These are phyloP conservation scores for Numenius phaeopus DNA, from an alignment of 2,797 vertebrate genomes.

Conservation along the genomic window DNA sequence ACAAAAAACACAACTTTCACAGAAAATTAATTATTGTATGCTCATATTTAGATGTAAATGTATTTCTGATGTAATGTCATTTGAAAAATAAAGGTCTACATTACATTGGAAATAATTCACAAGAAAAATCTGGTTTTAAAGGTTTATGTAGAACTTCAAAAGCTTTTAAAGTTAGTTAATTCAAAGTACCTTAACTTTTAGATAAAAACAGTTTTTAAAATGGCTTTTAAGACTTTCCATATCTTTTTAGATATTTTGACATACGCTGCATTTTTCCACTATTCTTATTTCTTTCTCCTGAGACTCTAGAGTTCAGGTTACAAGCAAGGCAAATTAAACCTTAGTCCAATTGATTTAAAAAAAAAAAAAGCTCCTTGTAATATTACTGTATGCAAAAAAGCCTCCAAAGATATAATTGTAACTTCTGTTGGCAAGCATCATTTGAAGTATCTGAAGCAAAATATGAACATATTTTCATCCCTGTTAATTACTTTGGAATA, in stretches of 20 bases:
- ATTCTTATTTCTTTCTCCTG: neutral
- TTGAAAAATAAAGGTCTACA: neutral
- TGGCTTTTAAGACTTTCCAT: neutral
- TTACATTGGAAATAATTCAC: neutral
- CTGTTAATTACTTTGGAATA: neutral
- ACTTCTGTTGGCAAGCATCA: neutral
- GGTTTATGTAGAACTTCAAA: neutral
- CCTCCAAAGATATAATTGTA: neutral
- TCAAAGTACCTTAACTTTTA: neutral
- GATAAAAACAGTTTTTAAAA: neutral
- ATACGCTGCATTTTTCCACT: neutral
- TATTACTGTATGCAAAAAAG: neutral
- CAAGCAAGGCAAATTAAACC: neutral
- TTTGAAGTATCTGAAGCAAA: neutral
- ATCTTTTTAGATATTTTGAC: neutral
- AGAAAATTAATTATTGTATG: neutral
- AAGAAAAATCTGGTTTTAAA: neutral
- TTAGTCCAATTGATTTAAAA: neutral
- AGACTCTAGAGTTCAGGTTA: neutral
- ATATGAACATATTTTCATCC: neutral
- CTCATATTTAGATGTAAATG: neutral
- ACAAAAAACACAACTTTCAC: neutral
- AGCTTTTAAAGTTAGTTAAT: neutral
- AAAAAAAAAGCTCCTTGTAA: neutral
- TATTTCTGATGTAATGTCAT: neutral